These are phyloP conservation scores for Xestoiulus laeticollis DNA, from an alignment of 2,888 invertebrate genomes.

Conservation along the genomic window DNA sequence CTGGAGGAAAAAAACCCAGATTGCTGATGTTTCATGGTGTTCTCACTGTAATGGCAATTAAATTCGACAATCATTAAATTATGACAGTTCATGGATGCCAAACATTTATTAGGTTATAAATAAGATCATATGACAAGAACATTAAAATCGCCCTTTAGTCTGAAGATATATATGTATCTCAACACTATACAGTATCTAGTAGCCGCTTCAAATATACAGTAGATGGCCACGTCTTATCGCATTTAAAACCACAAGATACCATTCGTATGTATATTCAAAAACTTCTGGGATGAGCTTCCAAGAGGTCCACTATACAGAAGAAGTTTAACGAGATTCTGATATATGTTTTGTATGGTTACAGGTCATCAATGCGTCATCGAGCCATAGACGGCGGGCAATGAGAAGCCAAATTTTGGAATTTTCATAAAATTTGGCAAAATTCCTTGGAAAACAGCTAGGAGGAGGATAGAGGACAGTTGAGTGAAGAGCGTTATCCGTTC, in stretches of 20 bases:
- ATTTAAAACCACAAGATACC: too few species aligned
- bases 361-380: neutral
- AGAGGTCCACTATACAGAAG: too few species aligned
- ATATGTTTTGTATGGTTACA: neutral
- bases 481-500: neutral
- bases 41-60: neutral
- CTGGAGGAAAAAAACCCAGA: neutral
- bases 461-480: neutral
- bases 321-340: too few species aligned
- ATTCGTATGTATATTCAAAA: neutral
- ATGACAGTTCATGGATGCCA: neutral
- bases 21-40: neutral
- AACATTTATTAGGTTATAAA: neutral
- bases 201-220: too few species aligned
- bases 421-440: constrained; percentile 31
- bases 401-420: constrained; percentile 31
- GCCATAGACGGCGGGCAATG: constrained; percentile 13
- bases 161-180: neutral
- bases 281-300: neutral
- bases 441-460: neutral
- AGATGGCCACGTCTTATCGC: too few species aligned
- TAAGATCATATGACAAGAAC: neutral
- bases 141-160: neutral
- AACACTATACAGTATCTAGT: too few species aligned
- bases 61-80: neutral